Conservation (phyloP, 2,113 vertebrate species). For the Malurus cyaneus region DNA sequence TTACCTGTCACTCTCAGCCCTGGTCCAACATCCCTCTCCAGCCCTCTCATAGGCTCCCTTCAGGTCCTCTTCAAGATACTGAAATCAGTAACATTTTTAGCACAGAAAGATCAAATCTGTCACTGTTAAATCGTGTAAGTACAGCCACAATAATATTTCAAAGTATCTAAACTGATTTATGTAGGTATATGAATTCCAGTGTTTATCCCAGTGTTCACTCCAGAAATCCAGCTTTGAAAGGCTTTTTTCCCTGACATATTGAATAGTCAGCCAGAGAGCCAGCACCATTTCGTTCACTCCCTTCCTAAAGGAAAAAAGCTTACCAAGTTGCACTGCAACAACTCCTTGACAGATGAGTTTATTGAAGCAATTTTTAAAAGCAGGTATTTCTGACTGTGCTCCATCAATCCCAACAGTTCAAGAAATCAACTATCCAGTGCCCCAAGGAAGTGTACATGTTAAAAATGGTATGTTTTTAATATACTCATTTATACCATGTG, state of each 20-base stretch:
- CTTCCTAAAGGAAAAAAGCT: not conserved
- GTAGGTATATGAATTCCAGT: not conserved
- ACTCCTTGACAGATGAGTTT: not conserved
- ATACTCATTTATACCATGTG: slow-evolving; percentile 29
- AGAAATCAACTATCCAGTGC: slow-evolving; percentile 24
- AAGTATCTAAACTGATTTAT: not conserved
- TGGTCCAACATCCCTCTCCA: accelerated
- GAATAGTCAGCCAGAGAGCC: not conserved
- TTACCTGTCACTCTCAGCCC: not conserved
- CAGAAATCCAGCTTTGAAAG: not conserved
- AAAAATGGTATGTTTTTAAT: not conserved
- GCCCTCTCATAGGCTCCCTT: not conserved
- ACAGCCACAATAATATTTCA: not conserved
- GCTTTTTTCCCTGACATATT: accelerated
- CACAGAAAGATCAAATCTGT: not conserved
- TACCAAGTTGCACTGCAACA: not conserved
- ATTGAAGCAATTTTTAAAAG: slow-evolving; percentile 42
- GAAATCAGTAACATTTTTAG: not conserved
- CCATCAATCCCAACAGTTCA: not conserved
- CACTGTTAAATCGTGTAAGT: not conserved
- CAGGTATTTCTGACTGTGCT: not conserved
- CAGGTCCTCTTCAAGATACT: not conserved
- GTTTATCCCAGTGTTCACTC: not conserved
- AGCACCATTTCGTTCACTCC: not conserved
- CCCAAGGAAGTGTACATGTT: not conserved